phyloP scores from a whole-genome alignment of 2,797 vertebrate genomes.

The Sebastes melanostomus region DNA sequence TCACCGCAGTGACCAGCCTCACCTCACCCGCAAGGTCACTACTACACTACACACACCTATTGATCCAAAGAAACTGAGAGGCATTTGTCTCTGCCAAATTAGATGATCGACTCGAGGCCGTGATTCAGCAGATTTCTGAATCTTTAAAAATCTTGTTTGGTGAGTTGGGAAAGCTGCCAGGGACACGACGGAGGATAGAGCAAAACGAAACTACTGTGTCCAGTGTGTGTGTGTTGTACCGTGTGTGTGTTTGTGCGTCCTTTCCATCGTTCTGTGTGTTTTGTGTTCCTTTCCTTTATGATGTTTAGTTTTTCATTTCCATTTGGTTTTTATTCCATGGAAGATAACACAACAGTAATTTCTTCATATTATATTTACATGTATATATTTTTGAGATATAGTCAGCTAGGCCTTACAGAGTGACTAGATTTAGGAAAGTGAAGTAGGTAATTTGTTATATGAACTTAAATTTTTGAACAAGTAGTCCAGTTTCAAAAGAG shows the following conservation, averaged over 20 bases:
- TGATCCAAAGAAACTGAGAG: conserved; percentile 45
- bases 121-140: conserved; percentile 49
- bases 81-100: conserved; percentile 40
- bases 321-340: neutral
- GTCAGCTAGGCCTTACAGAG: neutral
- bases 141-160: neutral
- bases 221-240: conserved; percentile 41
- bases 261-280: conserved; percentile 54
- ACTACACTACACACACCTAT: conserved; percentile 27
- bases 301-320: conserved; percentile 24
- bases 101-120: neutral
- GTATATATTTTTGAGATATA: neutral
- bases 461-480: neutral
- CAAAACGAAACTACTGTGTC: conserved; percentile 56
- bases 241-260: conserved; percentile 56
- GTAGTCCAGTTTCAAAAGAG: neutral
- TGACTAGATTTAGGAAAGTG: neutral
- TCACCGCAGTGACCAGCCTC: conserved; percentile 38
- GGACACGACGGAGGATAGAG: conserved; percentile 20
- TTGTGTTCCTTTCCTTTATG: conserved; percentile 48
- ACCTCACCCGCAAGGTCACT: conserved; percentile 42
- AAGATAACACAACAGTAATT: neutral
- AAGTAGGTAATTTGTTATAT: neutral
- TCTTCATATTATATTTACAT: neutral
- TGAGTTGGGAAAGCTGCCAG: neutral